Base-by-base conservation (phyloP, 2,797 vertebrate species). In the Aplochiton taeniatus region DNA sequence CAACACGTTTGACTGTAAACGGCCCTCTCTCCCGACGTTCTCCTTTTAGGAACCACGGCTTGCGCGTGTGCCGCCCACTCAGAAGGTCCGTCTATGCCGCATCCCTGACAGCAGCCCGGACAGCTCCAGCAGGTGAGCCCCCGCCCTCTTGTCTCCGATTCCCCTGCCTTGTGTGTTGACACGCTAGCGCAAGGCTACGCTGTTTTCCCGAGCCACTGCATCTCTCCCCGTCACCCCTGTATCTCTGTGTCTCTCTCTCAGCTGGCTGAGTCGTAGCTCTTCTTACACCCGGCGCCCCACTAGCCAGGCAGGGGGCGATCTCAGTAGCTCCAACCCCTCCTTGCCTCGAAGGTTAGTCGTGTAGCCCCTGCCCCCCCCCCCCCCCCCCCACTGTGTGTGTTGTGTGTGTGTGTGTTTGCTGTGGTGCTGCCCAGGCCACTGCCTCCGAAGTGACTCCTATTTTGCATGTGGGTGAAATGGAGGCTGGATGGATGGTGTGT, bases 51-150 rank as follows among this genome's bases (percentile, higher is more conserved):
- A 95, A 78, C 92, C 91, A 4, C 87, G 91, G 69, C 86, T 94
- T 4, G 94, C 94, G 20, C 82, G 94, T 17, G 93, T 95, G 1
- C 91, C 91, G 9, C 94, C 94, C 52, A 94, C 88, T 63, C 90
- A 89, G 0, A 91, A 91, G 4, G 88, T 93, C 45, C 91, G 91
- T 20, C 89, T 93, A 67, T 90, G 92, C 78, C 91, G 88, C 79
- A 90, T 93, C 58, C 89, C 91, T 45, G 93, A 95, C 83, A 91
- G 61, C 84, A 90, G 73, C 78, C 69, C 85, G 41, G 92, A 93
- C 72, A 87, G 79, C 85, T 78, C 90, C 72, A 91, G 88, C 90
- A 93, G 92, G 93, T 94, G 69, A 16, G n/a, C 45, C 43, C 4
- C 9, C 43, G 13, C 44, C 1, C 10, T 9, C 43, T 51, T 3